Evolutionary conservation across 2,113 vertebrate species (phyloP).

Genomic region (Spheniscus mendiculus): DNA sequence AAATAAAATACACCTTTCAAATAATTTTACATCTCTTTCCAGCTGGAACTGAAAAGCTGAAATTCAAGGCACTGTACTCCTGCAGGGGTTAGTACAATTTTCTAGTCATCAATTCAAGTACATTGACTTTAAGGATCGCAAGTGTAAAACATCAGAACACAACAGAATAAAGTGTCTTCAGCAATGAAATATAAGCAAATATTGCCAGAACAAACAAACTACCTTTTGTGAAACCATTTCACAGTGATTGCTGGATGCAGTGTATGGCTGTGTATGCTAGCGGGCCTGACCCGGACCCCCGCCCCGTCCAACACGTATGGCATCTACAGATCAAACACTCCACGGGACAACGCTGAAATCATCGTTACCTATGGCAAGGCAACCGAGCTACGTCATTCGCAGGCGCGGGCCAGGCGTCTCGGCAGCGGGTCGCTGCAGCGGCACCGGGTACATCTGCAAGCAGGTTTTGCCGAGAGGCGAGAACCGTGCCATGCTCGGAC

Average conservation of each 20-base stretch:
- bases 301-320: conserved; percentile 18
- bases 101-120: conserved; percentile 69
- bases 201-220: background rate
- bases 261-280: conserved; percentile 61
- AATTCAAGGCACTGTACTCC: conserved; percentile 91
- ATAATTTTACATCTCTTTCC: conserved; percentile 74
- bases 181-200: conserved; percentile 36
- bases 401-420: conserved; percentile 67
- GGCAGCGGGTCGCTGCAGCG: conserved; percentile 65
- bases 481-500: conserved; percentile 50
- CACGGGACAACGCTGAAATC: background rate
- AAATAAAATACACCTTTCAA: conserved; percentile 70
- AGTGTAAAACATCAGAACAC: conserved; percentile 38
- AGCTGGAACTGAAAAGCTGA: conserved; percentile 73
- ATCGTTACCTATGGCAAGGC: background rate
- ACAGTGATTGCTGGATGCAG: conserved; percentile 75
- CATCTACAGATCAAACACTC: conserved; percentile 34
- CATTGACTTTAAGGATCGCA: conserved; percentile 26
- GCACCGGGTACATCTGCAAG: conserved; percentile 72
- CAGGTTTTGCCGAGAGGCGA: conserved; percentile 62
- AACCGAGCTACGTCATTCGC: conserved; percentile 74
- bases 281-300: conserved; percentile 13
- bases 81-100: conserved; percentile 70
- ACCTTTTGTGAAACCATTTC: conserved; percentile 58
- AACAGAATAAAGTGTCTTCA: conserved; percentile 70